Percentiles rank a stretch among this genome's conserved stretches.
phyloP scores from a whole-genome alignment of 2,113 vertebrate species.

The Egretta garzetta region DNA sequence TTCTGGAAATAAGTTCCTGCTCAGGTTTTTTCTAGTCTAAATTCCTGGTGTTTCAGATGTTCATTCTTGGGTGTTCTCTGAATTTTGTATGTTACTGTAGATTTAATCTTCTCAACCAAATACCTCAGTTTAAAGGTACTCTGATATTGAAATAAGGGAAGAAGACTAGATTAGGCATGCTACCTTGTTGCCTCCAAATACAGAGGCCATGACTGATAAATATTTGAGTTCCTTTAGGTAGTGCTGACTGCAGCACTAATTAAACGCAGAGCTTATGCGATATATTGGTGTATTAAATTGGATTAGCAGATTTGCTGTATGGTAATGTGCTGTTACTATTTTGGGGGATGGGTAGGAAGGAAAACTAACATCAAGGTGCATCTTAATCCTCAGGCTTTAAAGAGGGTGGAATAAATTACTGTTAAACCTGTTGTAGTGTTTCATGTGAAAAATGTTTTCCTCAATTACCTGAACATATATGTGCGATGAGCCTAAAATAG shows the following conservation, averaged over 20 bases:
- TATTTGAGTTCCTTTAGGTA: conserved; percentile 29
- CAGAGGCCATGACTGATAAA: conserved; percentile 9
- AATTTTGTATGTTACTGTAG: background rate
- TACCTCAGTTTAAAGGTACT: background rate
- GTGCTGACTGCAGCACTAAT: conserved; percentile 46
- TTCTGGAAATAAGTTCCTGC: background rate
- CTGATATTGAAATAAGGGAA: background rate
- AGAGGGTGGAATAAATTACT: conserved; percentile 26
- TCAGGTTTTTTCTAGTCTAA: background rate
- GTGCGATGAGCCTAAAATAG: conserved; percentile 89
- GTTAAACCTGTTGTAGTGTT: conserved; percentile 26
- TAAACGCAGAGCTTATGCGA: conserved; percentile 16
- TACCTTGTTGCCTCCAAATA: conserved; percentile 4
- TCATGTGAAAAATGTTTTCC: conserved; percentile 65
- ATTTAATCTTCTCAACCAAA: background rate
- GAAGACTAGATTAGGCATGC: background rate
- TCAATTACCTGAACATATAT: conserved; percentile 86
- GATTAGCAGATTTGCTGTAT: conserved; percentile 56
- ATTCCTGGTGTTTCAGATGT: background rate
- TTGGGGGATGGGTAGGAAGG: conserved; percentile 4
- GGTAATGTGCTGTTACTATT: conserved; percentile 25
- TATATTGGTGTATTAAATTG: conserved; percentile 60
- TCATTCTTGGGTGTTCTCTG: background rate
- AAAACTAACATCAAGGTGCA: conserved; percentile 3
- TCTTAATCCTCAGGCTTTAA: conserved; percentile 17